Base-by-base conservation (phyloP, 2,888 invertebrate species). In the Tetanocera ferruginea region DNA sequence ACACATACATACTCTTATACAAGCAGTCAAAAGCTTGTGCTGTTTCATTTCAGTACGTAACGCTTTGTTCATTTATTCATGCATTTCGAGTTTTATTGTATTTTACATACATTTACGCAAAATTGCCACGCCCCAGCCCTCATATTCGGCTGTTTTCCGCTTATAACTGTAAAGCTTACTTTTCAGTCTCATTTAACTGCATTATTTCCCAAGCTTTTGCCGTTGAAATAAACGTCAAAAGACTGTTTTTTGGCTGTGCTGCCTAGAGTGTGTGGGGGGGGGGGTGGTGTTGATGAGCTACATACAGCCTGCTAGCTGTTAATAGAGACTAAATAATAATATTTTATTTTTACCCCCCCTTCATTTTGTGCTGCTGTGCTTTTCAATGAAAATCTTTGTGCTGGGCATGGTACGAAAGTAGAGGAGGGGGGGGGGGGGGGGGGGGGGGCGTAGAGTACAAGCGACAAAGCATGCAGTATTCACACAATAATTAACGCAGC, bases 401-500 rank as follows among this genome's bases (percentile, higher is more conserved):
- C 14, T 28, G 23, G 3, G 28, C 9, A 1, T 60, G 1, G 5
- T 8, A 19, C 5, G 9, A 9, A 9, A 23, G 5, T 5, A 4
- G 3, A 19, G 19, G 19, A 5, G 11, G 28, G 28, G 11, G 9
- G 1, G 8, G 62, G 31, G n/a, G 8, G 28, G 4, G 55, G 2
- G 25, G 3, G 19, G 14, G 52, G 5, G 55, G 52, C 52, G n/a
- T n/a, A n/a, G n/a, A 19, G 0, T 19, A 5, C 11, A 14, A 23
- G 74, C 52, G 34, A 64, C 64, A 28, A 28, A 64, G 64, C 64
- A 23, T 52, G 51, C 31, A 64, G 49, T 62, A 25, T 51, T 74
- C 64, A 43, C 51, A 64, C 64, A 51, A 74, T 74, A 74, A 74
- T 66, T 64, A 74, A 51, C 34, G 49, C 28, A 66, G 31, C 74